phyloP scores from a whole-genome alignment of 2,888 invertebrate species.

The Lycia hirtaria region DNA sequence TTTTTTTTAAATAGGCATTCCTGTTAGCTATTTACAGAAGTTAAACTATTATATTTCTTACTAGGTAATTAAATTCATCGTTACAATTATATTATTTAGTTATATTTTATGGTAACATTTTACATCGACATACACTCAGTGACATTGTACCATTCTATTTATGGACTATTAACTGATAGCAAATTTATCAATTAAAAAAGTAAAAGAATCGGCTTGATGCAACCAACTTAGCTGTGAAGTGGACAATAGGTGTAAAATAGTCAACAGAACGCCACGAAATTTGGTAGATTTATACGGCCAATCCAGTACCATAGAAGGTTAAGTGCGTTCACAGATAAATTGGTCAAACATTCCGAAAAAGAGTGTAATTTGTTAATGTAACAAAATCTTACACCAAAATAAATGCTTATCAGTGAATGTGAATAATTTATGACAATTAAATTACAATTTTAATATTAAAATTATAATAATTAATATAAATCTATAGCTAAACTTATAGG shows the following conservation, averaged over 20 bases:
- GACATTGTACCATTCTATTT: slow-evolving; percentile 36
- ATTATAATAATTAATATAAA: too few relatives aligned
- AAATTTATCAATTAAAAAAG: slow-evolving; percentile 20
- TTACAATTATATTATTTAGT: slow-evolving; percentile 39
- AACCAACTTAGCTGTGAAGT: too few relatives aligned
- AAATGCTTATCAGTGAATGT: slow-evolving; percentile 25
- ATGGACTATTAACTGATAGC: slow-evolving; percentile 16
- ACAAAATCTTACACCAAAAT: slow-evolving; percentile 15
- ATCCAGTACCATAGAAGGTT: too few relatives aligned
- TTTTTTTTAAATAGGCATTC: slow-evolving; percentile 24
- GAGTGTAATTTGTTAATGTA: not conserved
- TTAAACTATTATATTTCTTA: slow-evolving; percentile 37
- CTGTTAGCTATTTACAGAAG: slow-evolving; percentile 47
- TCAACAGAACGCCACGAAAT: too few relatives aligned
- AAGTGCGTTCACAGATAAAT: too few relatives aligned
- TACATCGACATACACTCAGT: slow-evolving; percentile 39
- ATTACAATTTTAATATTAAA: too few relatives aligned
- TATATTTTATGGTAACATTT: slow-evolving; percentile 56
- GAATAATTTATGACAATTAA: too few relatives aligned
- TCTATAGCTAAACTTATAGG: too few relatives aligned
- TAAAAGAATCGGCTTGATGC: not conserved
- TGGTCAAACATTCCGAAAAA: slow-evolving; percentile 1
- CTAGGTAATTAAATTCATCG: slow-evolving; percentile 43
- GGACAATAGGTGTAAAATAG: too few relatives aligned
- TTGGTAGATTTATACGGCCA: too few relatives aligned